phyloP scores from a whole-genome alignment of 2,113 vertebrate species.

The Leucoraja erinaceus region DNA sequence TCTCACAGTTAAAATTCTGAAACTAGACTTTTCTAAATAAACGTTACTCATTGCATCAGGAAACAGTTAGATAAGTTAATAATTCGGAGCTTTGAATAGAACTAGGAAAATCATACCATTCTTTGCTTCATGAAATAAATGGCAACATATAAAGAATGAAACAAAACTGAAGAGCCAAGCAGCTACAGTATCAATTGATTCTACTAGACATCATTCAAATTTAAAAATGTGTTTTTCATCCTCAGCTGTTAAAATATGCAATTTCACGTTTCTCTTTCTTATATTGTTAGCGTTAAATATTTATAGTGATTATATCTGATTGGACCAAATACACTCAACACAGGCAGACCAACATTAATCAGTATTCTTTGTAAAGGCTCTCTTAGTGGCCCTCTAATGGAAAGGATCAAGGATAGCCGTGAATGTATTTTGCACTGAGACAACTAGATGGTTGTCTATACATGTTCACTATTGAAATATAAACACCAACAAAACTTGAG shows the following conservation, averaged over 20 bases:
- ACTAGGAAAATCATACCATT: background rate
- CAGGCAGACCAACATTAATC: background rate
- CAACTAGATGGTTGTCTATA: background rate
- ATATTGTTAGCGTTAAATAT: no score
- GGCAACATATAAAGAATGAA: background rate
- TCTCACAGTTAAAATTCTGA: background rate
- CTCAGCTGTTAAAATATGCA: background rate
- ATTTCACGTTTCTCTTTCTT: background rate
- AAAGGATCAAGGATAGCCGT: background rate
- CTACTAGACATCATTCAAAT: background rate
- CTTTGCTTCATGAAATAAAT: background rate
- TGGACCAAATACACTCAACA: background rate
- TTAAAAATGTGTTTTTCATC: background rate
- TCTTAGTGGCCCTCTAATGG: background rate
- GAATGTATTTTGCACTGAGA: background rate
- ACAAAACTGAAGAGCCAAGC: background rate
- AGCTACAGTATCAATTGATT: background rate
- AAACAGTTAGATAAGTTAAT: background rate
- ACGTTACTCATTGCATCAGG: background rate
- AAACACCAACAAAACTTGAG: background rate
- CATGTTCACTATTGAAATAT: background rate
- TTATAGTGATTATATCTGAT: background rate
- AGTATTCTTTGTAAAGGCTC: background rate
- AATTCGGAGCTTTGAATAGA: background rate
- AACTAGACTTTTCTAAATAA: background rate